These are phyloP conservation scores for Zosterops pallidus DNA, from an alignment of 2,113 vertebrate species.

Conservation along the genomic window DNA sequence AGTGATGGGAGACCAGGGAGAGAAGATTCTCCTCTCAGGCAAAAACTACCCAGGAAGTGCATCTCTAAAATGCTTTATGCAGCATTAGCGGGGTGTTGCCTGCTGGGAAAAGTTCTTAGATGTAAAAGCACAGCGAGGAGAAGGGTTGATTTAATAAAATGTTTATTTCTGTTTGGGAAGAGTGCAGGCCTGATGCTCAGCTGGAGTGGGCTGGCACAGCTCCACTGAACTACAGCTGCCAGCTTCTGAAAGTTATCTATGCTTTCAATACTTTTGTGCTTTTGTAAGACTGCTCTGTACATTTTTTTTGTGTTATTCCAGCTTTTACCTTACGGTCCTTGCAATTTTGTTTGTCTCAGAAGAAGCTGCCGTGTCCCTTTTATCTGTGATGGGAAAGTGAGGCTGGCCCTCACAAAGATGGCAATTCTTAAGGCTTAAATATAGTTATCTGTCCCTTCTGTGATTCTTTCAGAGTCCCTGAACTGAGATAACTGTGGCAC, in stretches of 20 bases:
- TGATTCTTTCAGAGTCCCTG: conserved; percentile 32
- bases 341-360: conserved; percentile 6
- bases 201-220: background rate
- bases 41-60: background rate
- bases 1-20: background rate
- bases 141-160: conserved; percentile 24
- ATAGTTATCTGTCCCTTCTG: conserved; percentile 41
- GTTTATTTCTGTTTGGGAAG: conserved; percentile 14
- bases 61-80: background rate
- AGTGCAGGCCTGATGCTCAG: background rate
- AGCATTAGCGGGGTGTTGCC: background rate
- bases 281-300: background rate
- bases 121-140: background rate
- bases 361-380: background rate
- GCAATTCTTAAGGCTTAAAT: conserved; percentile 48
- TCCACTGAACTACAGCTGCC: background rate
- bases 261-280: background rate
- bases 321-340: background rate
- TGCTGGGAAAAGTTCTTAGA: background rate
- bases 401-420: conserved; percentile 1
- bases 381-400: conserved; percentile 29
- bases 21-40: background rate
- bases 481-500: conserved; percentile 31
- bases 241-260: background rate
- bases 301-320: background rate